Conservation (phyloP, 2,797 vertebrate genomes). For the Pteropus rufus region DNA sequence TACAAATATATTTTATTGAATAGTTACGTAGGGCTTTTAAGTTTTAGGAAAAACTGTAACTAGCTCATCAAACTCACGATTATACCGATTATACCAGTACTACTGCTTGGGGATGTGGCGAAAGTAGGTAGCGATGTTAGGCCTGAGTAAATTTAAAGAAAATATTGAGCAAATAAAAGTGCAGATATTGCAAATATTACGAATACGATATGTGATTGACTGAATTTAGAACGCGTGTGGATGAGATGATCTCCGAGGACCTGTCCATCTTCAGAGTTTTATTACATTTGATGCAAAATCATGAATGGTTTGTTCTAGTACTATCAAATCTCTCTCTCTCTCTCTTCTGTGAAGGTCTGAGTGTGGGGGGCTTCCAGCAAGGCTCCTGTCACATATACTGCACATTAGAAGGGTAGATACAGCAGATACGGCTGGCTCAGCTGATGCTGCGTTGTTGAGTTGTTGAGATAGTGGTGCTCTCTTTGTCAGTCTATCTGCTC, state of each 20-base stretch:
- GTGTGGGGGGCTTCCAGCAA: neutral
- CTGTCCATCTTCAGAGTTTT: constrained; percentile 9
- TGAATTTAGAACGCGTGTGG: constrained; percentile 41
- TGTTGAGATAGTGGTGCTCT: neutral
- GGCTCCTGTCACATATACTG: neutral
- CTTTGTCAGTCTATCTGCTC: neutral
- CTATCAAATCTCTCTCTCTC: neutral
- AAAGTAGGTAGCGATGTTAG: constrained; percentile 42
- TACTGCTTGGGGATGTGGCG: constrained; percentile 27
- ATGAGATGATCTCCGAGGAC: constrained; percentile 55
- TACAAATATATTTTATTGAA: neutral
- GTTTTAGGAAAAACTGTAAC: constrained; percentile 13
- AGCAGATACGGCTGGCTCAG: neutral
- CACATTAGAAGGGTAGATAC: neutral
- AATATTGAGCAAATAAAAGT: constrained; percentile 63
- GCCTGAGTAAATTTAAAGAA: constrained; percentile 62
- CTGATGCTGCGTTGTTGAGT: neutral
- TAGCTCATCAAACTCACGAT: constrained; percentile 45
- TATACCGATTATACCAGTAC: neutral
- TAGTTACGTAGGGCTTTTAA: neutral
- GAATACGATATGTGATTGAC: neutral
- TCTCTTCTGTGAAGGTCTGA: neutral
- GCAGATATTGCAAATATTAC: constrained; percentile 54
- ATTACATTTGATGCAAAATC: constrained; percentile 40
- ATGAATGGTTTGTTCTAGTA: neutral